Evolutionary conservation across 2,888 invertebrate genomes (phyloP).

Genomic region (Drosophila trichaetosa): DNA sequence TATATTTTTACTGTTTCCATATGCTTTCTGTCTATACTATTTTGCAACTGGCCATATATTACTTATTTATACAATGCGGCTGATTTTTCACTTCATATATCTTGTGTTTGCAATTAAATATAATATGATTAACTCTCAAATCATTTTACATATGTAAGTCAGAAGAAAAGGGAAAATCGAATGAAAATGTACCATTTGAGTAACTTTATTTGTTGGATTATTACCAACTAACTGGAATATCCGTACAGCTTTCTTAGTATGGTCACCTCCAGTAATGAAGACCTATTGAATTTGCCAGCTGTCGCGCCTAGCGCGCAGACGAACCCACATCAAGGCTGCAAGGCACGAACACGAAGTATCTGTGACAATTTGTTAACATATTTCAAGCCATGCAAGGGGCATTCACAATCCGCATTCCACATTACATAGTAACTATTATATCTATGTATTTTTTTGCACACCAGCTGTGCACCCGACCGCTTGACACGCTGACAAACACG

Average conservation of each 20-base stretch:
- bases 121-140: background rate
- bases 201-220: background rate
- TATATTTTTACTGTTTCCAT: background rate
- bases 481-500: constrained; percentile 59
- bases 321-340: constrained; percentile 19
- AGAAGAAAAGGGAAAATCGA: background rate
- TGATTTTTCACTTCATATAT: background rate
- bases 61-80: background rate
- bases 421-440: constrained; percentile 23
- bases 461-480: constrained; percentile 43
- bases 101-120: background rate
- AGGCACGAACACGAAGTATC: constrained; percentile 31
- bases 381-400: constrained; percentile 12
- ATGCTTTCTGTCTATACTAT: background rate
- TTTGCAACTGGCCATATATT: background rate
- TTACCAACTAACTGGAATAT: background rate
- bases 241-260: background rate
- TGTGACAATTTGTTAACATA: constrained; percentile 59
- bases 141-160: background rate
- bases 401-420: background rate
- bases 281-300: background rate
- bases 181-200: background rate
- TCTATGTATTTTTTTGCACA: constrained; percentile 27
- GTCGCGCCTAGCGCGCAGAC: background rate
- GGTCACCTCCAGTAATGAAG: background rate